Evolutionary conservation across 2,797 vertebrate species (phyloP).

Genomic region (Macropodus opercularis): DNA sequence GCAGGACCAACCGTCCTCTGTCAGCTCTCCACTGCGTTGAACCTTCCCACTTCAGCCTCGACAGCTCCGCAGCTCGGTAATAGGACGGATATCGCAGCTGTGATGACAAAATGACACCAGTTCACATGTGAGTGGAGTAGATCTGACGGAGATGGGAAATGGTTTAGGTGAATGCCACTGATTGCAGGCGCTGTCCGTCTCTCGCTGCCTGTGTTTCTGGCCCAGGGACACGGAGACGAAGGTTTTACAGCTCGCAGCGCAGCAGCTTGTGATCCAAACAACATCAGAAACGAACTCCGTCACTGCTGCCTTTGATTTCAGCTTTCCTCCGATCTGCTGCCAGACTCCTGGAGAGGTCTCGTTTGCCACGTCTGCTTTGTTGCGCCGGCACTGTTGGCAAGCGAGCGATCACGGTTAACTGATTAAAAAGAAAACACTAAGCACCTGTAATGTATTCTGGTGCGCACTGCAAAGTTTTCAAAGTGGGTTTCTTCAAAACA

Average conservation of each 20-base stretch:
- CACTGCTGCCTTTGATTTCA: constrained; percentile 64
- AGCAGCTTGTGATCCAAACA: constrained; percentile 75
- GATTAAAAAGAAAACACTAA: constrained; percentile 15
- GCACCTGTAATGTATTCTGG: constrained; percentile 22
- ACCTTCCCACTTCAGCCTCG: constrained; percentile 38
- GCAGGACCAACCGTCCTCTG: too few species aligned
- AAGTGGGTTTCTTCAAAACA: background rate
- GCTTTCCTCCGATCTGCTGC: constrained; percentile 53
- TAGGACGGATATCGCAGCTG: constrained; percentile 37
- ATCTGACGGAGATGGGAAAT: constrained; percentile 19
- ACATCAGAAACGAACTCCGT: constrained; percentile 48
- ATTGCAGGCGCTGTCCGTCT: background rate
- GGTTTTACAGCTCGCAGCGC: constrained; percentile 24
- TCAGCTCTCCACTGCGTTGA: constrained; percentile 30
- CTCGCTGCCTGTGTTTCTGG: background rate
- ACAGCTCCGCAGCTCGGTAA: constrained; percentile 13
- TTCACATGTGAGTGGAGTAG: constrained; percentile 7
- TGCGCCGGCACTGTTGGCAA: constrained; percentile 28
- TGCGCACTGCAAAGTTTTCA: background rate
- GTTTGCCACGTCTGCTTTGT: constrained; percentile 31
- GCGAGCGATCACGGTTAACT: background rate
- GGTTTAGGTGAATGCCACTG: constrained; percentile 16
- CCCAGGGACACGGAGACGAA: constrained; percentile 35
- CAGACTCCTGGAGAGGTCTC: constrained; percentile 46
- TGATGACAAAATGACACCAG: constrained; percentile 17